Conservation (phyloP, 2,113 vertebrate genomes). For the Percopsis transmontana region DNA sequence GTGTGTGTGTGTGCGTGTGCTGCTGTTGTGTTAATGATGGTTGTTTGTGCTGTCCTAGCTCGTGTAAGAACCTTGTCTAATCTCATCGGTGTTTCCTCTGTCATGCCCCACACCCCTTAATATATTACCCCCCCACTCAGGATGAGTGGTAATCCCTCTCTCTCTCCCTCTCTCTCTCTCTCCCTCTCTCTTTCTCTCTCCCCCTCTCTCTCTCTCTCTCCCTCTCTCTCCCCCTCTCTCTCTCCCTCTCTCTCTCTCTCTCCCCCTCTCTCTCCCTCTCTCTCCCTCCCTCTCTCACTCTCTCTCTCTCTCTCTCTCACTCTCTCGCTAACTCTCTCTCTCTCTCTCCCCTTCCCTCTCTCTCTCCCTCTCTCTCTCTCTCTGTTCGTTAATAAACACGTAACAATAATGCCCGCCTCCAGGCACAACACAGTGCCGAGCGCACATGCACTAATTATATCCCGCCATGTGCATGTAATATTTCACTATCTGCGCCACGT, state of each 20-base stretch:
- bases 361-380: conserved; percentile 62
- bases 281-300: conserved; percentile 47
- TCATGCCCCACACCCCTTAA: conserved; percentile 82
- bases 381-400: conserved; percentile 78
- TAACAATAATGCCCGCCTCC: conserved; percentile 72
- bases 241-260: conserved; percentile 30
- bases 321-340: conserved; percentile 24
- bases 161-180: conserved; percentile 30
- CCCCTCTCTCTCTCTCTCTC: too few relatives aligned
- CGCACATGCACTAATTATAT: conserved; percentile 80
- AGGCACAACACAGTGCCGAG: conserved; percentile 62
- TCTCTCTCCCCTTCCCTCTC: conserved; percentile 20
- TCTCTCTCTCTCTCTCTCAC: conserved; percentile 55
- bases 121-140: conserved; percentile 74
- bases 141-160: conserved; percentile 63
- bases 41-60: conserved; percentile 94
- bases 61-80: conserved; percentile 98
- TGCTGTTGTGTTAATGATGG: conserved; percentile 89
- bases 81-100: conserved; percentile 92
- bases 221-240: background rate
- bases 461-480: conserved; percentile 74
- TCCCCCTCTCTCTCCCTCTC: background rate
- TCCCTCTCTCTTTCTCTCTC: conserved; percentile 30
- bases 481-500: conserved; percentile 70
- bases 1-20: conserved; percentile 30